Base-by-base conservation (phyloP, 2,113 vertebrate species). In the Rhinolophus sinicus region DNA sequence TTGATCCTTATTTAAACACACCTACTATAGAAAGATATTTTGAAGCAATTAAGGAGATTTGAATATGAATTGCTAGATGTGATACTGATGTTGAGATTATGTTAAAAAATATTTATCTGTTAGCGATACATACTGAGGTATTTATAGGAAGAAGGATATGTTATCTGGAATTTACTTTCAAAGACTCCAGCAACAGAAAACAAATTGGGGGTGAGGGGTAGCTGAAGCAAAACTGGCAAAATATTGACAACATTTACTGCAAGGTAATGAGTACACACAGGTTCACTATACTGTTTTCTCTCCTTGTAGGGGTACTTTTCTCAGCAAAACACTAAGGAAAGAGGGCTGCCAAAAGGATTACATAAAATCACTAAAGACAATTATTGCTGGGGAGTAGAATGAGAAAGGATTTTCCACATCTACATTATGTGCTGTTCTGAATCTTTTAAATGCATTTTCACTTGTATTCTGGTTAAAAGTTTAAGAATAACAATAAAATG, bases 161-260 rank as follows among this genome's bases (percentile, higher is more conserved):
- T 2, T 88, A 84, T 28, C n/a, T 73, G n/a, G 50, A n/a, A 81
- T 91, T 86, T 75, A 60, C 50, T 69, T 86, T 92, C 82, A 94
- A 92, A 92, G 56, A n/a, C 30, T 77, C 26, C 35, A 52, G 73
- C 75, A 62, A 70, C 54, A 24, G 50, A 85, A 86, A 85, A 8
- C 30, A 77, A 93, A 82, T 3, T 67, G 54, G 26, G 22, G 3
- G 33, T 24, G 33, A 85, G 40, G n/a, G 69, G 78, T 4, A 76
- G n/a, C 12, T 30, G n/a, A 85, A 73, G 40, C 40, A n/a, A 85
- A 83, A 38, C 13, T 65, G 13, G 72, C 26, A 96, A 96, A 92
- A 54, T 56, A 69, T 6, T 73, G 65, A 82, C 72, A 85, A 82
- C 72, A 85, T 44, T 69, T 14, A 73, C 28, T 83, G 62, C n/a